Base-by-base conservation (phyloP, 2,888 invertebrate species). In the Metallyticus violacea region DNA sequence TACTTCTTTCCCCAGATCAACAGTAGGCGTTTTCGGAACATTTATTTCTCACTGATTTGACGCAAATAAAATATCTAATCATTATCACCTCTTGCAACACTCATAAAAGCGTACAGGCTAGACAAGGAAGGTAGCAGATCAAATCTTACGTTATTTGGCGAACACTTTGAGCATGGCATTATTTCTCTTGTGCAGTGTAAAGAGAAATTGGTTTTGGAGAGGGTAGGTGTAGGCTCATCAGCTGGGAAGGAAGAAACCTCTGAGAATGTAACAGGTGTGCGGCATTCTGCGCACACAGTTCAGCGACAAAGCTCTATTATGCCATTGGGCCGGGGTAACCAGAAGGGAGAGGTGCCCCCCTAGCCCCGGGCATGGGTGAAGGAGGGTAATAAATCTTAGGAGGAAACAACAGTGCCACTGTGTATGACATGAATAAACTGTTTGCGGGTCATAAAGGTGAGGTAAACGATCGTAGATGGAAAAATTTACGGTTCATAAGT, bases 401-500 rank as follows among this genome's bases (percentile, higher is more conserved):
- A 76, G 82, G 76, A 76, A 22, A 82, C 26, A 82, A 82, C 82
- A 82, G 26, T n/a, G 26, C 81, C 22, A 82, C 82, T 82, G 82
- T 82, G 82, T 82, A 29, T 82, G 82, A 82, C 82, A 62, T 82
- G 82, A 82, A 82, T 82, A 82, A 82, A 82, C 82, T 82, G 82
- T 82, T 82, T 26, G 62, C 22, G 76, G 76, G 82, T 82, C 76
- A 76, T 82, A 82, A 27, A 82, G 82, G 82, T 82, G 82, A 82
- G 82, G 82, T 82, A 28, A 81, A 81, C n/a, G n/a, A n/a, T n/a
- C n/a, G n/a, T n/a, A n/a, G n/a, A n/a, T n/a, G 15, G 15, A 62
- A 62, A 9, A 62, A 22, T 62, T 22, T 62, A 62, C 22, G 22
- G 40, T 22, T 62, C 22, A 1, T 22, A 62, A 62, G 40, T 62